Evolutionary conservation across 2,797 vertebrate species (phyloP).

Genomic region (Enteromius unitaeniatus): DNA sequence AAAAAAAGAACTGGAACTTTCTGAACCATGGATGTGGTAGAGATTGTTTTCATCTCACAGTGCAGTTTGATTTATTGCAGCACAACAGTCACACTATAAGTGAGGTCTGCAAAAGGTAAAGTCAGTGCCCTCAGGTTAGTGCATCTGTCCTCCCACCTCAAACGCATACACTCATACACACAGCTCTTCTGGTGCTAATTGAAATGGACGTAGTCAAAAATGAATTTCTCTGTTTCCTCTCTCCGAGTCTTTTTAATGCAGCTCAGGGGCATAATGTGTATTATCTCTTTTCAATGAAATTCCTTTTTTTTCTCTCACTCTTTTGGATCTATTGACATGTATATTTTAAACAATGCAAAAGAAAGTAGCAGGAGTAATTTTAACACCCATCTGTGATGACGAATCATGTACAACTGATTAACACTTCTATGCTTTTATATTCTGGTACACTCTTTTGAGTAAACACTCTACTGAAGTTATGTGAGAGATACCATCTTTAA

Average conservation of each 20-base stretch:
- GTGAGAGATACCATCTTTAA: neutral
- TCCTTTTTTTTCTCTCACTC: neutral
- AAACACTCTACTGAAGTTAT: neutral
- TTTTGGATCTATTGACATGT: neutral
- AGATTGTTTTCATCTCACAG: neutral
- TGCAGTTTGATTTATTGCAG: constrained; percentile 5
- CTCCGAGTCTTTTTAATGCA: neutral
- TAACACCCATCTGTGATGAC: constrained; percentile 15
- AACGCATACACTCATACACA: neutral
- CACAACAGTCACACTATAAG: constrained; percentile 13
- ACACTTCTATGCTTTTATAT: neutral
- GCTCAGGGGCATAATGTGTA: neutral
- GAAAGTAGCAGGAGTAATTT: neutral
- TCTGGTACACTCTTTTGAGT: neutral
- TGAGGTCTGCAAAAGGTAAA: constrained; percentile 18
- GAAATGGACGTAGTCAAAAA: neutral
- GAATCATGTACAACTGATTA: constrained; percentile 18
- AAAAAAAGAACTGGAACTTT: neutral
- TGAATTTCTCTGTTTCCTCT: neutral
- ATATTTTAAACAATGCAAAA: constrained; percentile 3
- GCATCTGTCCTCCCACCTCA: neutral
- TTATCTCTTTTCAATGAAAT: neutral
- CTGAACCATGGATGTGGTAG: neutral
- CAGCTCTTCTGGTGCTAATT: neutral
- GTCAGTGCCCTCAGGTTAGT: neutral